A percentile compares a stretch with the other conserved stretches of the same genome.
Evolutionary conservation across 2,797 vertebrate species (phyloP).

Genomic region (Megalops cyprinoides): DNA sequence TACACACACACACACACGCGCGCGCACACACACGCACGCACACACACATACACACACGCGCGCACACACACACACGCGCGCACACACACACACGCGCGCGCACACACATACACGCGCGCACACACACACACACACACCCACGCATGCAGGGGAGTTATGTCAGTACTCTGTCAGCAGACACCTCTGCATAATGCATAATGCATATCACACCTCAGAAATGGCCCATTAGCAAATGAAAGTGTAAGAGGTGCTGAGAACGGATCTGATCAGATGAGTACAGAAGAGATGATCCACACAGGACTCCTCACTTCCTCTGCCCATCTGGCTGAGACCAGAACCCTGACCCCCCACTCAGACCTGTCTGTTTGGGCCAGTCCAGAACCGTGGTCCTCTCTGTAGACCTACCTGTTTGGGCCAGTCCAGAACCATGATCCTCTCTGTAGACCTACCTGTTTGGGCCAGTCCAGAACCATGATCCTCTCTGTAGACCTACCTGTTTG

Average conservation of each 20-base stretch:
- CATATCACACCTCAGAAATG: constrained; percentile 75
- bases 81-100: background rate
- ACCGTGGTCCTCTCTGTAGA: too few relatives aligned
- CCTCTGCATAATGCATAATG: constrained; percentile 71
- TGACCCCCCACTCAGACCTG: too few relatives aligned
- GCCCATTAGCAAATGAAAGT: constrained; percentile 75
- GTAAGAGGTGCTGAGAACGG: constrained; percentile 42
- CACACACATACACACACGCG: constrained; percentile 45
- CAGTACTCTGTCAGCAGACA: constrained; percentile 73
- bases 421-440: too few relatives aligned
- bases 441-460: too few relatives aligned
- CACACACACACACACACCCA: background rate
- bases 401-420: too few relatives aligned
- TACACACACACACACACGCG: constrained; percentile 42
- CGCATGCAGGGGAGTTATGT: background rate
- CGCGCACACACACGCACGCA: background rate
- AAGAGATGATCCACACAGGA: too few relatives aligned
- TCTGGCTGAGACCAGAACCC: too few relatives aligned
- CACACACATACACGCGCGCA: background rate
- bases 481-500: too few relatives aligned
- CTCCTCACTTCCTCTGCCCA: too few relatives aligned
- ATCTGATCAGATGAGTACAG: too few relatives aligned
- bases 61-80: constrained; percentile 35
- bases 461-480: too few relatives aligned
- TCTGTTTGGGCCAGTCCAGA: too few relatives aligned